phyloP scores from a whole-genome alignment of 1,140 invertebrate species.

The Drosophila malerkotliana region DNA sequence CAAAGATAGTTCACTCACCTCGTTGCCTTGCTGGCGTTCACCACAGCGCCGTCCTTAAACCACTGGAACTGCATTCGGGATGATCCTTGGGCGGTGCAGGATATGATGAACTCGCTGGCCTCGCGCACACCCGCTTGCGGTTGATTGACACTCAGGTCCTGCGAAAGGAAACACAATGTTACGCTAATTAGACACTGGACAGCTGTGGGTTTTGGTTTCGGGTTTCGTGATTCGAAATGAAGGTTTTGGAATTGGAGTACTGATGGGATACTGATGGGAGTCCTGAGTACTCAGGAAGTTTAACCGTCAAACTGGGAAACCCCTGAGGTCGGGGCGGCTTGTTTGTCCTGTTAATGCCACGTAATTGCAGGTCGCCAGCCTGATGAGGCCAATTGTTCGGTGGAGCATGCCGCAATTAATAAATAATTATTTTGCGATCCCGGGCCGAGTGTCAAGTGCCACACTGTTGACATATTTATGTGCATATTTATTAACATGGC shows the following conservation, averaged over 20 bases:
- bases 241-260: neutral
- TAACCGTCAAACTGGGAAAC: conserved; percentile 15
- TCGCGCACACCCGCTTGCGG: conserved; percentile 87
- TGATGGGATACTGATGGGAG: neutral
- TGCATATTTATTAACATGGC: conserved; percentile 67
- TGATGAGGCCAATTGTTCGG: conserved; percentile 73
- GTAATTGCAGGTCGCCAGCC: conserved; percentile 55
- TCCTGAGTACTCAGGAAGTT: neutral
- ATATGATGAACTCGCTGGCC: conserved; percentile 90
- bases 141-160: conserved; percentile 87
- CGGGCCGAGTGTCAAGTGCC: conserved; percentile 54
- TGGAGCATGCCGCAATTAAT: conserved; percentile 67
- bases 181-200: conserved; percentile 62
- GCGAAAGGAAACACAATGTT: conserved; percentile 74
- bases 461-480: conserved; percentile 71
- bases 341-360: conserved; percentile 70
- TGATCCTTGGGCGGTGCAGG: conserved; percentile 90
- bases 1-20: conserved; percentile 85
- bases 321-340: conserved; percentile 60
- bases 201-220: conserved; percentile 6
- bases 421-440: conserved; percentile 69
- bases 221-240: neutral
- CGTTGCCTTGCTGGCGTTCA: conserved; percentile 89
- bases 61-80: conserved; percentile 89
- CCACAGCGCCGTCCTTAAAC: conserved; percentile 91